Conservation (phyloP, 2,113 vertebrate genomes). For the Bothrops jararaca region DNA sequence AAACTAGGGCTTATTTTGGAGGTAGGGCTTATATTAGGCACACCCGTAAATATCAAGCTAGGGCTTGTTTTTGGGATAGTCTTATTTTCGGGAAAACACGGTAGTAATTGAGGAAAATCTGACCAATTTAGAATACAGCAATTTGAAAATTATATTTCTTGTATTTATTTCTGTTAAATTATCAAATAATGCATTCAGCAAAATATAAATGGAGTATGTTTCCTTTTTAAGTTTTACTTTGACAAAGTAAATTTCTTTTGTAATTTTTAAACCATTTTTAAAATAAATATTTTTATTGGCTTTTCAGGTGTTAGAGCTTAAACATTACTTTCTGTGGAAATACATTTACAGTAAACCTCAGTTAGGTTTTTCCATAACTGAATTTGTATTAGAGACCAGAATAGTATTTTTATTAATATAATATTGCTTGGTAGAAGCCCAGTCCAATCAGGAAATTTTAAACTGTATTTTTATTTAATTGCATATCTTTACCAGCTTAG, state of each 20-base stretch:
- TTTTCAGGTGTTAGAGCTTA: conserved; percentile 35
- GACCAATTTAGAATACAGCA: not conserved
- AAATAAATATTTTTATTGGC: conserved; percentile 38
- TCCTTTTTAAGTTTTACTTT: not conserved
- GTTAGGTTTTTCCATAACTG: conserved; percentile 60
- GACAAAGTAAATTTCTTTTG: conserved; percentile 38
- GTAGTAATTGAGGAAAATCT: not conserved
- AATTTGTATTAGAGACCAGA: conserved; percentile 70
- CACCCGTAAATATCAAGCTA: too few species aligned
- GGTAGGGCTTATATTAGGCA: too few species aligned
- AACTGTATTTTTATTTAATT: conserved; percentile 44
- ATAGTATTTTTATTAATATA: conserved; percentile 64
- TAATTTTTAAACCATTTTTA: conserved; percentile 38
- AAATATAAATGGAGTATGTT: conserved; percentile 27
- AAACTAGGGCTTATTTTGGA: too few species aligned
- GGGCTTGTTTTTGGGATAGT: too few species aligned
- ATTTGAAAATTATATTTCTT: not conserved
- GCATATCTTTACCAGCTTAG: conserved; percentile 43
- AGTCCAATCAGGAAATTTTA: conserved; percentile 59
- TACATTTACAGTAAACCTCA: conserved; percentile 47
- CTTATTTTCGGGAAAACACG: too few species aligned
- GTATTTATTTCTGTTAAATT: not conserved
- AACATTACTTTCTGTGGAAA: conserved; percentile 46
- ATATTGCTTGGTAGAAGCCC: conserved; percentile 63
- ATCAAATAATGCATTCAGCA: conserved; percentile 31